These are phyloP conservation scores for Setipinna tenuifilis DNA, from an alignment of 2,797 vertebrate species.

Conservation along the genomic window DNA sequence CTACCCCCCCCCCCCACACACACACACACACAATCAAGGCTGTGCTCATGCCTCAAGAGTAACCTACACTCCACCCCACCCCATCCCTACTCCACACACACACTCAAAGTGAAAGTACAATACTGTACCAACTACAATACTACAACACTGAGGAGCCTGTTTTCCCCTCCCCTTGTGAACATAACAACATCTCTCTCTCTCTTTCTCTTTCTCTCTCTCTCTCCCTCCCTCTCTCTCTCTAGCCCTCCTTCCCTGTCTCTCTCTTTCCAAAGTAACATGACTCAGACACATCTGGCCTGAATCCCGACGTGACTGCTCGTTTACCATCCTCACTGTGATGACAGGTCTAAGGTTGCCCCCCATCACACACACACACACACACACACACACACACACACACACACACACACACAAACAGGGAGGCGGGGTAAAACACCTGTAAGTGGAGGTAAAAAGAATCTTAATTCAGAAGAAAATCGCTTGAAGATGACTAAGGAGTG, in stretches of 20 bases:
- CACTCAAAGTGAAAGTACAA: no score
- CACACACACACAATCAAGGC: no score
- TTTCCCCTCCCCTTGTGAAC: background rate
- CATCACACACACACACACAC: background rate
- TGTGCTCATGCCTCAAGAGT: no score
- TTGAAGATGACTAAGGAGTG: no score
- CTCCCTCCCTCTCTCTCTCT: background rate
- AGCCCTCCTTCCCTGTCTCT: background rate
- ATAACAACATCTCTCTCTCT: background rate
- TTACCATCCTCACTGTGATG: background rate
- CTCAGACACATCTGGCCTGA: no score
- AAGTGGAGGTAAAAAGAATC: no score
- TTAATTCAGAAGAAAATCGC: no score
- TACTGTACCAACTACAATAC: background rate
- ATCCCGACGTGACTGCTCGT: background rate
- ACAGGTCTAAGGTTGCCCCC: slow-evolving; percentile 21
- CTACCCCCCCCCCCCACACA: no score
- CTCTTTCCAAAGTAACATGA: slow-evolving; percentile 1
- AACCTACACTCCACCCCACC: no score
- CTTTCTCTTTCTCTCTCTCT: background rate
- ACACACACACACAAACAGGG: no score
- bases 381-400: background rate
- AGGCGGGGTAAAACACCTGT: no score
- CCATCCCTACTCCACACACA: no score
- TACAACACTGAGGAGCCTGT: background rate